A percentile compares a stretch with the other conserved stretches of the same genome.
Evolutionary conservation across 2,113 vertebrate genomes (phyloP).

Genomic region (Gadus chalcogrammus): DNA sequence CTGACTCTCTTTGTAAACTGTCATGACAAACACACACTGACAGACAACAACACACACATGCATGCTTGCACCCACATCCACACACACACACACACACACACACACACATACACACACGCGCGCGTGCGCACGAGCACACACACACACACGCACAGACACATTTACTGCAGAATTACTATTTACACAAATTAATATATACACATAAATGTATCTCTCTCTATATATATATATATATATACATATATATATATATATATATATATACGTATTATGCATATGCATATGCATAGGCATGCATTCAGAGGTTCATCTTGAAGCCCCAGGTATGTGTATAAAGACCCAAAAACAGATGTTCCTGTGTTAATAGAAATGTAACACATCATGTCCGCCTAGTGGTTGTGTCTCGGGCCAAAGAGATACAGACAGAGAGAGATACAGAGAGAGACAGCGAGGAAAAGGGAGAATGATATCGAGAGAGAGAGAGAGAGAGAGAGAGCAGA

Average conservation of each 20-base stretch:
- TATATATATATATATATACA: neutral
- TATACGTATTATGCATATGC: conserved; percentile 7
- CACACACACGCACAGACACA: conserved; percentile 12
- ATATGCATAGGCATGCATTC: conserved; percentile 5
- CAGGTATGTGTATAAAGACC: too few relatives aligned
- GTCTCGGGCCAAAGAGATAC: neutral
- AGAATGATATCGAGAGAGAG: too few relatives aligned
- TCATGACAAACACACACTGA: conserved; percentile 31
- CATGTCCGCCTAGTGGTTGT: too few relatives aligned
- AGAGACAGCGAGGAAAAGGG: neutral
- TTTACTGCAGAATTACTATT: too few relatives aligned
- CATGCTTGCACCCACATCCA: conserved; percentile 57
- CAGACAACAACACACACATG: conserved; percentile 15
- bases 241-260: conserved; percentile 16
- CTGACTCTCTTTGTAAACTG: conserved; percentile 57
- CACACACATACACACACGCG: conserved; percentile 16
- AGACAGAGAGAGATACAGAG: too few relatives aligned
- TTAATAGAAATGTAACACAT: neutral
- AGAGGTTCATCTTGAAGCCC: too few relatives aligned
- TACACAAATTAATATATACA: too few relatives aligned
- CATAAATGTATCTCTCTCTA: too few relatives aligned
- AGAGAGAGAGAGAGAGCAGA: neutral
- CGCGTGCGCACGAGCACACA: conserved; percentile 64
- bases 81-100: conserved; percentile 44
- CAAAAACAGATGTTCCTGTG: conserved; percentile 31